Evolutionary conservation across 2,888 invertebrate genomes (phyloP), one percentile per base, ranked within the genome.

Genomic region (Deladenus siricidicola): DNA sequence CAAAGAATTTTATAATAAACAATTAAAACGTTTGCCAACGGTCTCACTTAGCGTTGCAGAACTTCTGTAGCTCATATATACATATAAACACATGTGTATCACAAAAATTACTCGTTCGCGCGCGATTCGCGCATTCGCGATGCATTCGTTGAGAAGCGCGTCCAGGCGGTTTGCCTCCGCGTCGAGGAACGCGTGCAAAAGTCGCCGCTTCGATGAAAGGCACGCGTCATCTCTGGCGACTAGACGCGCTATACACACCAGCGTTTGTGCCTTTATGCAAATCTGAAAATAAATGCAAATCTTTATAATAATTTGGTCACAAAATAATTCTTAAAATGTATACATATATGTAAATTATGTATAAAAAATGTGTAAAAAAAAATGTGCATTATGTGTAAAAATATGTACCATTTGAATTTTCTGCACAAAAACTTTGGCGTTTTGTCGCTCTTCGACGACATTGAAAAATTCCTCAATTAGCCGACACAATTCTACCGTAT

Each of bases 391-490:
- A n/a, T n/a, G n/a, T n/a, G n/a, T n/a, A n/a, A n/a, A n/a, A n/a
- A n/a, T n/a, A n/a, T n/a, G n/a, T 17, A 61, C 61, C 62, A 65
- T 58, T 56, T 60, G 59, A 21, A 67, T 56, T 67, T 65, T 65
- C 17, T 90, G 89, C 55, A 93, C 86, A 80, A 92, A 92, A 54
- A 82, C 87, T 81, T 89, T 89, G 0, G 94, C 93, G 43, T 91
- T 90, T 79, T 91, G 89, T 76, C 90, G 48, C 76, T 91, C 56
- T 44, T 68, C 90, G 44, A 94, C 88, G 4, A 90, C 89, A 73
- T 88, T 85, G 50, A 93, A 84, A 82, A 94, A 93, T 0, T 89
- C 89, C 76, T 91, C 91, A 59, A 93, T 90, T 19, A 91, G 89
- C 70, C 88, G 87, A 65, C 88, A 86, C 50, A 94, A 84, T 79